These are phyloP conservation scores for Zaprionus camerounensis DNA, from an alignment of 1,140 invertebrate genomes.

Conservation along the genomic window DNA sequence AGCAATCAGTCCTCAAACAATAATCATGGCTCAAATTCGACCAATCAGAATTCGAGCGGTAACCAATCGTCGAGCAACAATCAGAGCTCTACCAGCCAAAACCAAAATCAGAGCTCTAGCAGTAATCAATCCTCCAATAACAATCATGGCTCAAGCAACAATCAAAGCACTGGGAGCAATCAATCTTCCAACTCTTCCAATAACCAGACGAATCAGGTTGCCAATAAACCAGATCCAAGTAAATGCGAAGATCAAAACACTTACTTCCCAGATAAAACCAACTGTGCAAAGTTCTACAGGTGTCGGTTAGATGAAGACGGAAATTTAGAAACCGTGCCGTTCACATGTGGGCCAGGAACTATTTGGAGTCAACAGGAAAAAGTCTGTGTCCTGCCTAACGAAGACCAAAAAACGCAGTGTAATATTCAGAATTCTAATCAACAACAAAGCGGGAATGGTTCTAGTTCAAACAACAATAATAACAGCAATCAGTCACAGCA, in stretches of 20 bases:
- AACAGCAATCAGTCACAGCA: conserved; percentile 25
- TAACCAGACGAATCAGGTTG: conserved; percentile 47
- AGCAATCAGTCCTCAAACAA: conserved; percentile 51
- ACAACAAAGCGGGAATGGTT: background rate
- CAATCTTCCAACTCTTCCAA: conserved; percentile 46
- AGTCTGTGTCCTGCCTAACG: conserved; percentile 86
- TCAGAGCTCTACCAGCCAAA: conserved; percentile 33
- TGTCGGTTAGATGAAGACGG: conserved; percentile 87
- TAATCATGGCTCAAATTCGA: conserved; percentile 39
- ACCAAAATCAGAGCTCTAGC: conserved; percentile 34
- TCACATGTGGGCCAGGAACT: conserved; percentile 87
- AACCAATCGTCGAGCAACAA: conserved; percentile 43
- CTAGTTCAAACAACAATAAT: conserved; percentile 28
- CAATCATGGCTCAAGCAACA: conserved; percentile 54
- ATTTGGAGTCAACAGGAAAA: conserved; percentile 85
- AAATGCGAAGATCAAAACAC: conserved; percentile 85
- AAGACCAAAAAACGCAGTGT: conserved; percentile 86
- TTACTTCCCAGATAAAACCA: conserved; percentile 75
- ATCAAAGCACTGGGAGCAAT: conserved; percentile 38
- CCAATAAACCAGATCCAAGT: conserved; percentile 54
- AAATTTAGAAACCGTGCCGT: conserved; percentile 86
- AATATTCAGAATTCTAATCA: conserved; percentile 78
- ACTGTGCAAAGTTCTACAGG: conserved; percentile 88
- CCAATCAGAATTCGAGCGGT: conserved; percentile 21
- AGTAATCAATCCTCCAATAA: conserved; percentile 52